Evolutionary conservation across 2,888 invertebrate species (phyloP).

Genomic region (Aspidiotus rigidus): DNA sequence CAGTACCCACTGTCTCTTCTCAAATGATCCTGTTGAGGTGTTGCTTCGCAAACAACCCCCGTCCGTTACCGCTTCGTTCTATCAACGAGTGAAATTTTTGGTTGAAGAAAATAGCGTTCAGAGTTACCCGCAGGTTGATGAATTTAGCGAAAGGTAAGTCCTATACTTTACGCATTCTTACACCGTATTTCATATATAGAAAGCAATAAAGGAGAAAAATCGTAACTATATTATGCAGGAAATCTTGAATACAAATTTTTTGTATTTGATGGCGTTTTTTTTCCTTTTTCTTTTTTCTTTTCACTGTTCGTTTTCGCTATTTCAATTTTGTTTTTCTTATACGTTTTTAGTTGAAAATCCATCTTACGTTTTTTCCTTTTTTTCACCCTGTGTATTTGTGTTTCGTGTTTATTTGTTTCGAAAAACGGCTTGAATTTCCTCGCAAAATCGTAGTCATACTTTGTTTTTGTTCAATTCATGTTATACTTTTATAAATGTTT

Average conservation of each 20-base stretch:
- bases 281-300: constrained; percentile 38
- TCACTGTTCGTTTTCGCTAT: constrained; percentile 29
- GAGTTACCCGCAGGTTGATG: constrained; percentile 93
- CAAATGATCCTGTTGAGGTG: constrained; percentile 94
- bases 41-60: constrained; percentile 91
- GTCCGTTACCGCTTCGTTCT: constrained; percentile 92
- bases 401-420: constrained; percentile 22
- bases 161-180: constrained; percentile 32
- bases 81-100: constrained; percentile 93
- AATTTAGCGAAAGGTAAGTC: constrained; percentile 96
- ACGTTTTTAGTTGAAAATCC: constrained; percentile 29
- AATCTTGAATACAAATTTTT: background rate
- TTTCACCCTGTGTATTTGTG: constrained; percentile 34
- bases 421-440: constrained; percentile 15
- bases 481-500: no score
- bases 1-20: constrained; percentile 89
- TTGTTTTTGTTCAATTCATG: background rate
- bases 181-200: background rate
- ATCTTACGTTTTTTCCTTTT: constrained; percentile 35
- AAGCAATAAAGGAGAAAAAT: background rate
- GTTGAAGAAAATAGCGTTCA: constrained; percentile 98
- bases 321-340: constrained; percentile 36
- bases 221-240: background rate
- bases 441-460: constrained; percentile 8
- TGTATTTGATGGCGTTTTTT: constrained; percentile 41